Percentiles rank a stretch among this genome's conserved stretches.
These are phyloP conservation scores for Cistogaster globosa DNA, from an alignment of 2,888 invertebrate genomes.

Conservation along the genomic window DNA sequence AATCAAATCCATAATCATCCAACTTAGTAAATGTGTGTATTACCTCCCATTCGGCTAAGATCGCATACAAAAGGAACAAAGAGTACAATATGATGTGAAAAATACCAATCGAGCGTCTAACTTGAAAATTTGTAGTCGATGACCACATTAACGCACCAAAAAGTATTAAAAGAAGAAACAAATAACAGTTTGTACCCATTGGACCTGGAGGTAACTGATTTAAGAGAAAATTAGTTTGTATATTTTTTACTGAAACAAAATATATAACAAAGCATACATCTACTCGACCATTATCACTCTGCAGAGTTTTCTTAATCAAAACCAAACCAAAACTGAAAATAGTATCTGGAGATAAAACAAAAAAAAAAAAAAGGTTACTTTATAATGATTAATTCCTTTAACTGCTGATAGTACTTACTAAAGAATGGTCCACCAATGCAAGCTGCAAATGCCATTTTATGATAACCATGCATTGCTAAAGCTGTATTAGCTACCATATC, in stretches of 20 bases:
- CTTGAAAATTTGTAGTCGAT: slow-evolving; percentile 73
- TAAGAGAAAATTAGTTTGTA: background rate
- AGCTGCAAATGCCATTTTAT: slow-evolving; percentile 87
- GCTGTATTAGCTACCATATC: slow-evolving; percentile 85
- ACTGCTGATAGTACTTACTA: slow-evolving; percentile 83
- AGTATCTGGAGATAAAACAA: slow-evolving; percentile 58
- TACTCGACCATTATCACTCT: slow-evolving; percentile 24
- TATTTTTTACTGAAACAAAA: background rate
- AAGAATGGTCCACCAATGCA: slow-evolving; percentile 88
- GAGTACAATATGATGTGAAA: slow-evolving; percentile 66
- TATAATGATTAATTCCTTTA: background rate
- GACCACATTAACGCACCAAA: slow-evolving; percentile 71
- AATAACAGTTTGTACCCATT: slow-evolving; percentile 75
- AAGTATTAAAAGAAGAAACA: slow-evolving; percentile 74
- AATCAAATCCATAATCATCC: slow-evolving; percentile 44
- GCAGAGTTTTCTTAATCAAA: slow-evolving; percentile 66
- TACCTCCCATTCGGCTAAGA: slow-evolving; percentile 70
- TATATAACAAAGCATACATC: slow-evolving; percentile 16
- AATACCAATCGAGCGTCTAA: slow-evolving; percentile 70
- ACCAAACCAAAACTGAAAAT: slow-evolving; percentile 71
- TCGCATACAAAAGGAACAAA: slow-evolving; percentile 64
- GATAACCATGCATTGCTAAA: slow-evolving; percentile 86
- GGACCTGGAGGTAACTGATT: slow-evolving; percentile 72
- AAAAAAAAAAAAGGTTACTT: too few relatives aligned
- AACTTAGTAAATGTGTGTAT: slow-evolving; percentile 70